Evolutionary conservation across 2,113 vertebrate genomes (phyloP).

Genomic region (Myrmophylax atrothorax): DNA sequence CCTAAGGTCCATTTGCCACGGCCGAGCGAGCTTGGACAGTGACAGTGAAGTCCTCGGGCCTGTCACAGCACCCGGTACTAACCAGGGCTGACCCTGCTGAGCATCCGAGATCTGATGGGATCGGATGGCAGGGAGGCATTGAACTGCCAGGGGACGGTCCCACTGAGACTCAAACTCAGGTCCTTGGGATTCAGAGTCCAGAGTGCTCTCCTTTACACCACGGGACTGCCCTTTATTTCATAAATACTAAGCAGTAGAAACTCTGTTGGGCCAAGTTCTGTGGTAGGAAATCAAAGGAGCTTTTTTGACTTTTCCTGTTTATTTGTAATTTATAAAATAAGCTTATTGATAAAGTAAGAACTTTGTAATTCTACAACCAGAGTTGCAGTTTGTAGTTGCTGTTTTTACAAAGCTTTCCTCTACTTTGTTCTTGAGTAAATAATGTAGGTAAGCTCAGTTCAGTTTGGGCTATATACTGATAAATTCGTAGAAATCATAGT

Average conservation of each 20-base stretch:
- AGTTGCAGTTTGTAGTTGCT: neutral
- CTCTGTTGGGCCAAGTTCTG: rapidly evolving
- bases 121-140: no score
- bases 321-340: neutral
- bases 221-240: no score
- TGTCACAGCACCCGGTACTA: no score
- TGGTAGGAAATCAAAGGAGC: neutral
- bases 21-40: no score
- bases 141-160: no score
- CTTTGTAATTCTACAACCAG: neutral
- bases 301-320: neutral
- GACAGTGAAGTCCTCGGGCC: no score
- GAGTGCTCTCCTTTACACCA: no score
- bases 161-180: no score
- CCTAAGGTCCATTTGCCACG: no score
- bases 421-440: neutral
- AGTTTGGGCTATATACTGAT: neutral
- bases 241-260: neutral
- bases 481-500: neutral
- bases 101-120: no score
- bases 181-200: no score
- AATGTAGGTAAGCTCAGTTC: neutral
- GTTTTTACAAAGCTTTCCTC: neutral
- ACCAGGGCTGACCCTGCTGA: no score
- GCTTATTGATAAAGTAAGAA: neutral